Evolutionary conservation across 2,888 invertebrate species (phyloP).

Genomic region (Amiota mariae): DNA sequence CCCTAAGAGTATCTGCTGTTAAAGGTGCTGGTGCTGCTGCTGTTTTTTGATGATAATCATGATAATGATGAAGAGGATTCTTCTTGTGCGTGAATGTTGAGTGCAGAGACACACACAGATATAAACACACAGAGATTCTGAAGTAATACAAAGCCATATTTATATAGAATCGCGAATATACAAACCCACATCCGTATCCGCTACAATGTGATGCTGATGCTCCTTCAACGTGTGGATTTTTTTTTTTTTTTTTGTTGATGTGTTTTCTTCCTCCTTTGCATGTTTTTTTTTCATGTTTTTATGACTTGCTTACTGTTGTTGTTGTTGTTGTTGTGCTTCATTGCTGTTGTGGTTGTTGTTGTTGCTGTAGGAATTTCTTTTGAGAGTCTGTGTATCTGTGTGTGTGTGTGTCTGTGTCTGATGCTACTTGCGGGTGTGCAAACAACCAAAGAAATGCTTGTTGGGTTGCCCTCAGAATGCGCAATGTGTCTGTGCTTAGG

Average conservation of each 20-base stretch:
- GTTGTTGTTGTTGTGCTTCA: not conserved
- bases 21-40: no score
- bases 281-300: not conserved
- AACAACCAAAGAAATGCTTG: slow-evolving; percentile 47
- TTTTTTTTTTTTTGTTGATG: slow-evolving; percentile 57
- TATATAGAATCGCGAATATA: not conserved
- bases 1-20: not conserved
- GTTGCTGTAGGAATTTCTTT: slow-evolving; percentile 48
- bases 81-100: not conserved
- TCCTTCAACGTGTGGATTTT: no score
- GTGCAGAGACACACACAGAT: slow-evolving; percentile 3
- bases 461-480: slow-evolving; percentile 48
- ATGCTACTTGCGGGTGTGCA: slow-evolving; percentile 33
- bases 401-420: no score
- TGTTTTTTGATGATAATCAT: not conserved
- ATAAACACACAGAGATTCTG: slow-evolving; percentile 33
- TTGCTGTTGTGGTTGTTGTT: slow-evolving; percentile 59
- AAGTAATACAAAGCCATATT: not conserved
- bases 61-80: not conserved
- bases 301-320: slow-evolving; percentile 14
- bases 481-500: slow-evolving; percentile 36
- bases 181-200: slow-evolving; percentile 56
- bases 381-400: not conserved
- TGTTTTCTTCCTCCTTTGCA: slow-evolving; percentile 48
- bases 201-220: slow-evolving; percentile 51